phyloP scores from a whole-genome alignment of 2,888 invertebrate species.

The Hypselothyrea guttata region DNA sequence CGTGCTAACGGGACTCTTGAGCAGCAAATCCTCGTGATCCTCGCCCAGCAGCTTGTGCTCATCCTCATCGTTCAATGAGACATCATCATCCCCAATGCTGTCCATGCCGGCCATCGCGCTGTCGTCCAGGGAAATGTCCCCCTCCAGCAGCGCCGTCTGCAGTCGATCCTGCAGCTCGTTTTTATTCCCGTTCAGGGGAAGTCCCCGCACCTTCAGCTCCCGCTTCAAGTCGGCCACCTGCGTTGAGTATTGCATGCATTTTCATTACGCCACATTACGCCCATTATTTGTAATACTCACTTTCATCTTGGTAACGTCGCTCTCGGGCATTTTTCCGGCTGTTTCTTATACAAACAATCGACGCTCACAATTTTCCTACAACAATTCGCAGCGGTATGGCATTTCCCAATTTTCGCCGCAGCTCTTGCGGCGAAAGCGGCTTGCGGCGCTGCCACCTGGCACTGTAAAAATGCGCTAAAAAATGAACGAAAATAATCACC shows the following conservation, averaged over 20 bases:
- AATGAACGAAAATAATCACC: too few relatives aligned
- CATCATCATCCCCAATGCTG: slow-evolving; percentile 83
- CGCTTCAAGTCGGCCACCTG: slow-evolving; percentile 93
- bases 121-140: slow-evolving; percentile 80
- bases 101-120: slow-evolving; percentile 83
- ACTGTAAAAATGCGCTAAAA: too few relatives aligned
- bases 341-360: slow-evolving; percentile 25
- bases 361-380: slow-evolving; percentile 29
- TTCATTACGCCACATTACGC: background rate
- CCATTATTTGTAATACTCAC: slow-evolving; percentile 41
- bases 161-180: slow-evolving; percentile 90
- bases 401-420: too few relatives aligned
- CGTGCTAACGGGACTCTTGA: slow-evolving; percentile 77
- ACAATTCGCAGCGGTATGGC: slow-evolving; percentile 10
- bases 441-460: too few relatives aligned
- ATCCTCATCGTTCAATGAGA: slow-evolving; percentile 83
- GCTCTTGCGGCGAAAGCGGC: too few relatives aligned
- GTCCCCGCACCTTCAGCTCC: slow-evolving; percentile 90
- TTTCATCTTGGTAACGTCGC: slow-evolving; percentile 82
- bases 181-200: slow-evolving; percentile 90
- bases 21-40: slow-evolving; percentile 75
- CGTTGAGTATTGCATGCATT: background rate
- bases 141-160: slow-evolving; percentile 84
- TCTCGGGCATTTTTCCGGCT: slow-evolving; percentile 77
- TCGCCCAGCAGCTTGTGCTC: slow-evolving; percentile 78